These are phyloP conservation scores for Argyrosomus japonicus DNA, from an alignment of 2,113 vertebrate species.

Conservation along the genomic window DNA sequence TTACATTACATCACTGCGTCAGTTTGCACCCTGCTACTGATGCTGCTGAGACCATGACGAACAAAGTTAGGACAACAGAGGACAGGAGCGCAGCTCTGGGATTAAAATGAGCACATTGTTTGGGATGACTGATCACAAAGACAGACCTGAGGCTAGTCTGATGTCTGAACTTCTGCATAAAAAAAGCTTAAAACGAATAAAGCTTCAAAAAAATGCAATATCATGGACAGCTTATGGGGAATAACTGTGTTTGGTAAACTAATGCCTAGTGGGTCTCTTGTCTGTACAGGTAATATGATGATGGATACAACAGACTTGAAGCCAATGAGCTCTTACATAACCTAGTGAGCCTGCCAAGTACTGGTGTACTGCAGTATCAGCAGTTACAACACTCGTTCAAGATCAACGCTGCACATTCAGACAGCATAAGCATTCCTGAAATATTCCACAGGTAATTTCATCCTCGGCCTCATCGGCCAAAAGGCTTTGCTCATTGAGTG, in stretches of 20 bases:
- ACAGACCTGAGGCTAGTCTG: background rate
- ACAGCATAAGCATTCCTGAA: constrained; percentile 37
- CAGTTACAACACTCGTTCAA: constrained; percentile 21
- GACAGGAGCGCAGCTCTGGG: background rate
- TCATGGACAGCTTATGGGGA: background rate
- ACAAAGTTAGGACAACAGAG: background rate
- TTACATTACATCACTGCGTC: constrained; percentile 75
- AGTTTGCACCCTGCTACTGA: constrained; percentile 19
- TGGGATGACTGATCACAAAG: background rate
- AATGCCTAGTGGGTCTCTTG: background rate
- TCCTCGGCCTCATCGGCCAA: background rate
- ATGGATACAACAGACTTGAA: constrained; percentile 12
- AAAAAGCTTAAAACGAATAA: constrained; percentile 13
- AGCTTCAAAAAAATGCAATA: background rate
- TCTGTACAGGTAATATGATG: constrained; percentile 25
- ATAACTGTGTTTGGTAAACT: background rate
- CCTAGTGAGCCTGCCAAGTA: background rate
- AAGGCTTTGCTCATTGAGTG: constrained; percentile 10
- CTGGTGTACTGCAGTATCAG: constrained; percentile 55
- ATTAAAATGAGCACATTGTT: background rate
- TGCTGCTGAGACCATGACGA: constrained; percentile 43
- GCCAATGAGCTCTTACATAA: constrained; percentile 46
- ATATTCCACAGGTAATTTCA: constrained; percentile 38
- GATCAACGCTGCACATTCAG: constrained; percentile 1
- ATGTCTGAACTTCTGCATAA: background rate